These are phyloP conservation scores for Caenorhabditis sp. DNA, from an alignment of 2,888 invertebrate genomes.

Conservation along the genomic window DNA sequence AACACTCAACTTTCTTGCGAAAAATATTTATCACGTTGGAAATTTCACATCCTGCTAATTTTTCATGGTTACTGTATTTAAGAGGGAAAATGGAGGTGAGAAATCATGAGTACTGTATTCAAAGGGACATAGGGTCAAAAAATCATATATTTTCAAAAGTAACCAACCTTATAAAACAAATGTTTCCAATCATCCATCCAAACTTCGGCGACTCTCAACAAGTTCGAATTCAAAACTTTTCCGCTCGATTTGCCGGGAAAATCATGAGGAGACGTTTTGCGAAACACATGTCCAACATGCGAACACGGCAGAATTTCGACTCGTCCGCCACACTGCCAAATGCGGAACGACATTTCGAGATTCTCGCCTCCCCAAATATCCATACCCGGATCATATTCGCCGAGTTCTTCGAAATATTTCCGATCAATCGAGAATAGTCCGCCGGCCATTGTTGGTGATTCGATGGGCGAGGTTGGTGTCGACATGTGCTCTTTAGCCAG, in stretches of 20 bases:
- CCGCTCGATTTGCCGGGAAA: conserved; percentile 75
- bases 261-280: conserved; percentile 71
- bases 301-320: conserved; percentile 70
- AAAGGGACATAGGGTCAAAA: too few relatives aligned
- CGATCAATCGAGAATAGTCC: conserved; percentile 73
- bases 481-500: conserved; percentile 72
- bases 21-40: too few relatives aligned
- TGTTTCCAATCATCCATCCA: conserved; percentile 75
- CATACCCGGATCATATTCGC: conserved; percentile 77
- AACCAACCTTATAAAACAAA: conserved; percentile 48
- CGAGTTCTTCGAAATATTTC: background rate
- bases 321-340: conserved; percentile 71
- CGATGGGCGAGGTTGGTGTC: conserved; percentile 78
- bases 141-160: too few relatives aligned
- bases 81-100: too few relatives aligned
- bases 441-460: conserved; percentile 90
- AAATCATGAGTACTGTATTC: too few relatives aligned
- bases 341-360: conserved; percentile 90
- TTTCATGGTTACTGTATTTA: too few relatives aligned
- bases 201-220: conserved; percentile 71
- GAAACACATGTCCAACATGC: conserved; percentile 70
- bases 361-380: conserved; percentile 98
- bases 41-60: too few relatives aligned
- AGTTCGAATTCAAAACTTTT: conserved; percentile 72
- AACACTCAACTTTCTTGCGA: too few relatives aligned